A percentile compares a stretch with the other conserved stretches of the same genome.
phyloP scores from a whole-genome alignment of 2,888 invertebrate genomes.

The Willowsia nigromaculata region DNA sequence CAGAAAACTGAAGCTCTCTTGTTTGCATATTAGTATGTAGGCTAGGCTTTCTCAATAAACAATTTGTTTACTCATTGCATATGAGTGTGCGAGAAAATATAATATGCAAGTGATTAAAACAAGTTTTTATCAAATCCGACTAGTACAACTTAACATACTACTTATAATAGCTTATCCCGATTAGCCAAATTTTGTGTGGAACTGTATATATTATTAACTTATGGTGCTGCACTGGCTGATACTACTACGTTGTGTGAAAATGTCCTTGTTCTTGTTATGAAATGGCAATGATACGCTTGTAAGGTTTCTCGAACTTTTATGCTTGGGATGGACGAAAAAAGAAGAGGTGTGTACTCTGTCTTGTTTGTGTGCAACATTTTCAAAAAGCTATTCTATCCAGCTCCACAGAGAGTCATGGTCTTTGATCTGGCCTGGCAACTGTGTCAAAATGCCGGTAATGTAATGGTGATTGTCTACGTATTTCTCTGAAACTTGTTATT shows the following conservation, averaged over 20 bases:
- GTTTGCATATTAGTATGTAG: neutral
- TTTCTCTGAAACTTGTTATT: neutral
- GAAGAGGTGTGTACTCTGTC: neutral
- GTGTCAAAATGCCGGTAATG: slow-evolving; percentile 25
- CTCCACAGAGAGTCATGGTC: neutral
- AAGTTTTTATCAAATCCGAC: too few species aligned
- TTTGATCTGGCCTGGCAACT: neutral
- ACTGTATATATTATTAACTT: neutral
- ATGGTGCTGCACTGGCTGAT: neutral
- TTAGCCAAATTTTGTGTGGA: neutral
- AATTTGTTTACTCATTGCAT: too few species aligned
- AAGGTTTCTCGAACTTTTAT: neutral
- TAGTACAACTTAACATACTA: too few species aligned
- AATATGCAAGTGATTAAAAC: too few species aligned
- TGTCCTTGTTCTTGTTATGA: neutral
- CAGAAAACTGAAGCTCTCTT: too few species aligned
- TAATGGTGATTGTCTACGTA: neutral
- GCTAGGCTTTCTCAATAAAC: too few species aligned
- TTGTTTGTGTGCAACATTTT: neutral
- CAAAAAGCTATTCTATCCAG: neutral
- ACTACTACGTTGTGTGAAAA: neutral
- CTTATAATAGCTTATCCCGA: too few species aligned
- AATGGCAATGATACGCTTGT: neutral
- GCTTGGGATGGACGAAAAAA: neutral
- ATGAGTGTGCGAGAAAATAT: too few species aligned